Base-by-base conservation (phyloP, 2,113 vertebrate species). In the Physeter macrocephalus region DNA sequence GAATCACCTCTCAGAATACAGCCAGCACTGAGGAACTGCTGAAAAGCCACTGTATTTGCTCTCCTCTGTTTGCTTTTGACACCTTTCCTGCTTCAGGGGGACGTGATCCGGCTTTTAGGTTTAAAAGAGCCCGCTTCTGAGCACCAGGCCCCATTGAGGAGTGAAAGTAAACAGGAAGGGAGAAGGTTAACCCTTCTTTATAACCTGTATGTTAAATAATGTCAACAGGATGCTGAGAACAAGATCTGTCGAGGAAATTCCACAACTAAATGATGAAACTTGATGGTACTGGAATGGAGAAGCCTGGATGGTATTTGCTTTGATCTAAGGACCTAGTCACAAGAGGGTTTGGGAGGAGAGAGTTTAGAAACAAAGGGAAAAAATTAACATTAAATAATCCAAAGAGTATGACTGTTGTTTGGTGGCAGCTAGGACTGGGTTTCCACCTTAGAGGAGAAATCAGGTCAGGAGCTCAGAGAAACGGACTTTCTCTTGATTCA, bases 151-250 rank as follows among this genome's bases (percentile, higher is more conserved):
- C 64, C 84, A 88, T 9, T 1, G 85, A 88, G 62, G 83, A 88
- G 95, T 14, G 80, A 97, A 95, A 91, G 85, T 90, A 91, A 97
- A 98, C 97, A 97, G 97, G 97, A 97, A 97, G 90, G 21, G 62
- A 36, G 88, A 81, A 61, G 91, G 71, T 57, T 80, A 93, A 64
- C 83, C 57, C 92, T 81, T 80, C 97, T 97, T 97, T 97, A 78
- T 84, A 97, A 90, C 96, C 93, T 57, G 74, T 25, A 29, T 93
- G 96, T 57, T 83, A 96, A 97, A 93, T 96, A 95, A 92, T 96
- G 94, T 97, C 96, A 96, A 97, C 96, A 95, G 95, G 97, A 97
- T 81, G 92, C 78, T 46, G 74, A 93, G 96, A 84, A 92, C 74
- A n/a, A 96, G 86, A 71, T 82, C 92, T 85, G 61, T 43, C 8